A percentile compares a stretch with the other conserved stretches of the same genome.
Evolutionary conservation across 2,888 invertebrate species (phyloP).

Genomic region (Tetheella fluctuosa): DNA sequence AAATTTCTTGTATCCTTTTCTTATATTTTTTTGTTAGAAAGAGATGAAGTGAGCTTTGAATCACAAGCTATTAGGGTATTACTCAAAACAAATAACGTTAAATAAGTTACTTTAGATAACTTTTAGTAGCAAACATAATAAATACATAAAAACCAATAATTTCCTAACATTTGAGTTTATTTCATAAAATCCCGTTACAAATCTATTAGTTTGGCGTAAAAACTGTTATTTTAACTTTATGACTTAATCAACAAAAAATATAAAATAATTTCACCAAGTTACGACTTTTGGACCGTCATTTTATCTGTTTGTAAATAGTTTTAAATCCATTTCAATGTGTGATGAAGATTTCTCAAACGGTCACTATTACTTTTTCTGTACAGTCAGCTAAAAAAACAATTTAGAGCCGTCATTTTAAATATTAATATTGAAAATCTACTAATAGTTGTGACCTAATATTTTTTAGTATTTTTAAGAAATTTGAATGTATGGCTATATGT

Average conservation of each 20-base stretch:
- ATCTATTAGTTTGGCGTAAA: slow-evolving; percentile 11
- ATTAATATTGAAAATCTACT: neutral
- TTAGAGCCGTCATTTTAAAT: neutral
- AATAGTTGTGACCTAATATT: neutral
- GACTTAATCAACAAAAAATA: slow-evolving; percentile 10
- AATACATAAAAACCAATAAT: neutral
- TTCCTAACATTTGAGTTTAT: neutral
- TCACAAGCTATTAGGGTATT: neutral
- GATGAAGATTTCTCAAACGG: slow-evolving; percentile 29
- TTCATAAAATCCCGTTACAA: slow-evolving; percentile 6
- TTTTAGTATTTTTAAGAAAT: neutral
- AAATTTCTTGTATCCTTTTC: no score
- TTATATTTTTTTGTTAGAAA: no score
- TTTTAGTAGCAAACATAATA: neutral
- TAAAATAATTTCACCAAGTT: slow-evolving; percentile 20
- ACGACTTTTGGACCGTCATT: slow-evolving; percentile 33
- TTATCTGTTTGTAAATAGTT: slow-evolving; percentile 37
- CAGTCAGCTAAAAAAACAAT: neutral
- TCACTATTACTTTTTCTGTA: neutral
- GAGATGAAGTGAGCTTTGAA: neutral
- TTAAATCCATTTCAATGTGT: slow-evolving; percentile 35
- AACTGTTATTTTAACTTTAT: neutral
- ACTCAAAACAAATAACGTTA: neutral
- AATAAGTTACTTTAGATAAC: neutral
- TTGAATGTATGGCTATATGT: no score